These are phyloP conservation scores for Nasonia vitripennis DNA, from an alignment of 1,140 invertebrate genomes.

Conservation along the genomic window DNA sequence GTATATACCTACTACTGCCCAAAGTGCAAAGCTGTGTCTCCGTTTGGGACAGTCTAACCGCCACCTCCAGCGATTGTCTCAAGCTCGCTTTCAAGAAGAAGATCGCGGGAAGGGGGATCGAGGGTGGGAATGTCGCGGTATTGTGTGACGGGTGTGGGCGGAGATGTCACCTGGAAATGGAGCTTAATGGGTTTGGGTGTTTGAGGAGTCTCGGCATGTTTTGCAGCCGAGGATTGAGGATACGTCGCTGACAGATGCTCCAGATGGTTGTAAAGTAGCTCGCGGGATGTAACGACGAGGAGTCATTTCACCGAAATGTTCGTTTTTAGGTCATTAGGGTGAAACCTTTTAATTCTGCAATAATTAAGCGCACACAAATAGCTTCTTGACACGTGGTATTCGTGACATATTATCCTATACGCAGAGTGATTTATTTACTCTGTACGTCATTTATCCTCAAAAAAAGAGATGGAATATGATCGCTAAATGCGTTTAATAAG, in stretches of 20 bases:
- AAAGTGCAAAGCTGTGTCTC: conserved; percentile 52
- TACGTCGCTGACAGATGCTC: background rate
- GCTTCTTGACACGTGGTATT: no score
- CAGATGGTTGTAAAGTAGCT: background rate
- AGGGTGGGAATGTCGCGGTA: background rate
- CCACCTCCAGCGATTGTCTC: background rate
- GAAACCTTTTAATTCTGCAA: no score
- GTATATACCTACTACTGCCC: background rate
- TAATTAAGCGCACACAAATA: no score
- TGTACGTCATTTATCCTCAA: no score
- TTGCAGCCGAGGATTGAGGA: background rate
- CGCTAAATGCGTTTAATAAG: no score
- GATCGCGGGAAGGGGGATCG: background rate
- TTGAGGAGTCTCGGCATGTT: background rate
- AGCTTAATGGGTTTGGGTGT: background rate
- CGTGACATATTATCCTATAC: no score
- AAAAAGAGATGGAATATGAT: no score
- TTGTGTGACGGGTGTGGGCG: background rate
- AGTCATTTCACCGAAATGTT: no score
- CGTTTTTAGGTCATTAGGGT: no score
- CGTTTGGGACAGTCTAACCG: background rate
- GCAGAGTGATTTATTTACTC: no score
- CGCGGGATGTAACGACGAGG: background rate
- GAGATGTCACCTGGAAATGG: background rate
- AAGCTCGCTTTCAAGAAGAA: background rate